Evolutionary conservation across 2,888 invertebrate species (phyloP).

Genomic region (Liposcelis brunnea): DNA sequence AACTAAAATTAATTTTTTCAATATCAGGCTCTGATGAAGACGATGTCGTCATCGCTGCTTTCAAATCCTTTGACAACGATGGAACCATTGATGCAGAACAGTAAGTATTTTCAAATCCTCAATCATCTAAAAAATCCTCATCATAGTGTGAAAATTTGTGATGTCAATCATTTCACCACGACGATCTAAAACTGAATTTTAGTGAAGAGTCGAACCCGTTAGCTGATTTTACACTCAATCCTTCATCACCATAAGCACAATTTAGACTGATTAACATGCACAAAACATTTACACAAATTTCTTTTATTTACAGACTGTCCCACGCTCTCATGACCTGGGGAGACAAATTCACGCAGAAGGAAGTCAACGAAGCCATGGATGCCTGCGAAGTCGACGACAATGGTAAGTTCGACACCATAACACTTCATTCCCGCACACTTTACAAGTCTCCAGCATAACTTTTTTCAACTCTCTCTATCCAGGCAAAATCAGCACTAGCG

Average conservation of each 20-base stretch:
- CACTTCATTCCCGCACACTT: too few relatives aligned
- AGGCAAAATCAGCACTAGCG: constrained; percentile 54
- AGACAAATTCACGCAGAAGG: constrained; percentile 76
- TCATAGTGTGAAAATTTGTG: not conserved
- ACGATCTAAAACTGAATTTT: constrained; percentile 4
- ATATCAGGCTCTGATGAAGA: constrained; percentile 63
- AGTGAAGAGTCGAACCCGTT: not conserved
- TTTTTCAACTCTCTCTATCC: not conserved
- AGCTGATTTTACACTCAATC: too few relatives aligned
- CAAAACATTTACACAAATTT: too few relatives aligned
- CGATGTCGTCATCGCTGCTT: constrained; percentile 79
- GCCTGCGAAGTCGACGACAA: constrained; percentile 76
- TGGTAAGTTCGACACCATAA: constrained; percentile 34
- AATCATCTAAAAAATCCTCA: not conserved
- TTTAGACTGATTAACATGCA: too few relatives aligned
- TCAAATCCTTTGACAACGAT: constrained; percentile 78
- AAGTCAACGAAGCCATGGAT: constrained; percentile 83
- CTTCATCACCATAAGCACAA: not conserved
- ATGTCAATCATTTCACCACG: not conserved
- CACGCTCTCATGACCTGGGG: constrained; percentile 86
- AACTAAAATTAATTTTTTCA: not conserved
- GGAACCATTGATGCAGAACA: constrained; percentile 79
- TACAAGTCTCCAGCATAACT: too few relatives aligned
- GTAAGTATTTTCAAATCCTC: constrained; percentile 24
- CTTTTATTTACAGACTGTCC: constrained; percentile 42